These are phyloP conservation scores for Quadroppia sp. DNA, from an alignment of 2,888 invertebrate species.

Conservation along the genomic window DNA sequence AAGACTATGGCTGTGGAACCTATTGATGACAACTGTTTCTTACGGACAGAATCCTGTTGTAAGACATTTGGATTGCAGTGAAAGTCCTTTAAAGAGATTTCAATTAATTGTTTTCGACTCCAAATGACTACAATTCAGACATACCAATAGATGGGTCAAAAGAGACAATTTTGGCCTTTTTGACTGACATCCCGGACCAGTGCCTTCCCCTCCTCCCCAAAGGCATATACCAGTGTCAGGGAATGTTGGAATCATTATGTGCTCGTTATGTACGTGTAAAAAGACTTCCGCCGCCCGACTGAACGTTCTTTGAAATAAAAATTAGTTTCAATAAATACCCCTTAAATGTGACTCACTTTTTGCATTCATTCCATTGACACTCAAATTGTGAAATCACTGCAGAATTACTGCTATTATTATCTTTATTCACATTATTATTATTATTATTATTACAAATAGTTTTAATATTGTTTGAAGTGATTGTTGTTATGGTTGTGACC, in stretches of 20 bases:
- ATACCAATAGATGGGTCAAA: constrained; percentile 79
- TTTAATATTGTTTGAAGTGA: constrained; percentile 27
- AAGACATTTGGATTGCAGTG: constrained; percentile 43
- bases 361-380: constrained; percentile 49
- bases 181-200: constrained; percentile 76
- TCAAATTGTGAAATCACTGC: constrained; percentile 28
- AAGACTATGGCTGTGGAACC: constrained; percentile 59
- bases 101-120: neutral
- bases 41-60: constrained; percentile 58
- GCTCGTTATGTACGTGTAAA: constrained; percentile 76
- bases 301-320: constrained; percentile 51
- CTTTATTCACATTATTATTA: constrained; percentile 25
- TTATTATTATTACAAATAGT: constrained; percentile 30
- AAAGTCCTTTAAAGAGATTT: constrained; percentile 38
- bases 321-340: neutral
- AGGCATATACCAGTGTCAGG: constrained; percentile 73
- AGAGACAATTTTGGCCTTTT: constrained; percentile 86
- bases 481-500: constrained; percentile 34
- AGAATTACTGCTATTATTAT: constrained; percentile 12
- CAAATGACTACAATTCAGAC: neutral
- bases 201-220: constrained; percentile 59
- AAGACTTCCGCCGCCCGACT: constrained; percentile 61
- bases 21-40: constrained; percentile 60
- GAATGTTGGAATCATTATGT: constrained; percentile 53
- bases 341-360: constrained; percentile 38